These are phyloP conservation scores for Hippocampus barbouri DNA, from an alignment of 2,113 vertebrate genomes.

Conservation along the genomic window DNA sequence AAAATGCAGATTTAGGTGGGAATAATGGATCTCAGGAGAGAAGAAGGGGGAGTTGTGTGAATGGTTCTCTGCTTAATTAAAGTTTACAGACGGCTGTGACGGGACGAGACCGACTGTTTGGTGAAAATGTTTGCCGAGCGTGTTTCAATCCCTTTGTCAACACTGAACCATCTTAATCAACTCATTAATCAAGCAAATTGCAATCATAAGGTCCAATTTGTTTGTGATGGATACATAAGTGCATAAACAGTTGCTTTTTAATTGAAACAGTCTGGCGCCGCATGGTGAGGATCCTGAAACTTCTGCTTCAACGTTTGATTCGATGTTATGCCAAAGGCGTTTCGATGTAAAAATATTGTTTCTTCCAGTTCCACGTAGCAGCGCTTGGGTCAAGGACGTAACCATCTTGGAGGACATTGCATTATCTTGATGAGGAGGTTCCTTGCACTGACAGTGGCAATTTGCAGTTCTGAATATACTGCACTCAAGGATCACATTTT, in stretches of 20 bases:
- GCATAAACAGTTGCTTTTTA: constrained; percentile 65
- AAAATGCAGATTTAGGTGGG: constrained; percentile 74
- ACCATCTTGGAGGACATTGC: neutral
- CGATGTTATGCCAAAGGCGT: neutral
- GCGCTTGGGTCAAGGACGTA: neutral
- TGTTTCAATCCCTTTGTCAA: constrained; percentile 67
- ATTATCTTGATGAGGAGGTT: neutral
- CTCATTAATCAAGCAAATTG: constrained; percentile 77
- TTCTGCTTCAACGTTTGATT: neutral
- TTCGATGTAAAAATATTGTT: neutral
- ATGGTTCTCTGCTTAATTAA: constrained; percentile 73
- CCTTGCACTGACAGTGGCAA: neutral
- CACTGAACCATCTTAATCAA: constrained; percentile 74
- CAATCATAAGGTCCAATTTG: constrained; percentile 73
- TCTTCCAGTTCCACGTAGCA: neutral
- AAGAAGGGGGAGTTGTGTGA: constrained; percentile 45
- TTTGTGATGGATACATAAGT: constrained; percentile 68
- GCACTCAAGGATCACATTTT: neutral
- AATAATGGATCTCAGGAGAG: constrained; percentile 72
- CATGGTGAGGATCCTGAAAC: constrained; percentile 31
- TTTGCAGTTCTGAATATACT: neutral
- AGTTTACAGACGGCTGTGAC: constrained; percentile 70
- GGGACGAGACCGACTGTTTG: constrained; percentile 63
- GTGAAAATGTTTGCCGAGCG: constrained; percentile 69
- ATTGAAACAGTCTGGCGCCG: constrained; percentile 49